Conservation (phyloP, 2,113 vertebrate species). For the Cricetomys ansorgei region DNA sequence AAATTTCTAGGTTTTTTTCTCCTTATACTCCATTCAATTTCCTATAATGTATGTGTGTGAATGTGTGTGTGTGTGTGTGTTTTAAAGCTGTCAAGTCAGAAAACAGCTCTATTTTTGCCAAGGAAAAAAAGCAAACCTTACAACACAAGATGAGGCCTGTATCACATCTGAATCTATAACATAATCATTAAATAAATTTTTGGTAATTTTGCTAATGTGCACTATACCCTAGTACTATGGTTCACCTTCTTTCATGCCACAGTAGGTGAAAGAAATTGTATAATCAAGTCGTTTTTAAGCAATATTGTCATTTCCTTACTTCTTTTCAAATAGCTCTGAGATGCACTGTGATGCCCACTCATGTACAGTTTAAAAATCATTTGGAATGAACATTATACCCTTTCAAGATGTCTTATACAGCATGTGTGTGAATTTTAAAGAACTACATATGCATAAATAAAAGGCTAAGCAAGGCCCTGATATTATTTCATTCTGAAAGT, state of each 20-base stretch:
- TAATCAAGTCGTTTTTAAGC: slow-evolving; percentile 63
- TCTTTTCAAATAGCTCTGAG: slow-evolving; percentile 57
- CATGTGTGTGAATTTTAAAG: slow-evolving; percentile 27
- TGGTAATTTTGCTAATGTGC: slow-evolving; percentile 53
- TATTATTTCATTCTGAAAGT: slow-evolving; percentile 62
- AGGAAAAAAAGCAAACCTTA: neutral
- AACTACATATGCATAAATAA: slow-evolving; percentile 41
- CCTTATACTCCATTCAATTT: neutral
- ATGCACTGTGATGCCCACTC: neutral
- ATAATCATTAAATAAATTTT: slow-evolving; percentile 39
- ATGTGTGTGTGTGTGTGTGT: neutral
- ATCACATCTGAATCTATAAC: slow-evolving; percentile 27
- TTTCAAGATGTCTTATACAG: slow-evolving; percentile 33
- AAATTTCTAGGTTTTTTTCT: neutral
- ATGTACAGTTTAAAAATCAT: slow-evolving; percentile 49
- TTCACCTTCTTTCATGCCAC: slow-evolving; percentile 58
- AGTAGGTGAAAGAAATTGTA: slow-evolving; percentile 44
- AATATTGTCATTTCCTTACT: slow-evolving; percentile 67
- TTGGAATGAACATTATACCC: slow-evolving; percentile 1
- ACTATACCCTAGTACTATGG: neutral
- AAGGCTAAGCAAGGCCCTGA: slow-evolving; percentile 29
- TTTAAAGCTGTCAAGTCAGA: neutral
- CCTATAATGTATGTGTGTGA: neutral
- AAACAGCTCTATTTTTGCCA: neutral
- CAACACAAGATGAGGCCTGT: neutral